Evolutionary conservation across 2,797 vertebrate species (phyloP).

Genomic region (Sciurus vulgaris): DNA sequence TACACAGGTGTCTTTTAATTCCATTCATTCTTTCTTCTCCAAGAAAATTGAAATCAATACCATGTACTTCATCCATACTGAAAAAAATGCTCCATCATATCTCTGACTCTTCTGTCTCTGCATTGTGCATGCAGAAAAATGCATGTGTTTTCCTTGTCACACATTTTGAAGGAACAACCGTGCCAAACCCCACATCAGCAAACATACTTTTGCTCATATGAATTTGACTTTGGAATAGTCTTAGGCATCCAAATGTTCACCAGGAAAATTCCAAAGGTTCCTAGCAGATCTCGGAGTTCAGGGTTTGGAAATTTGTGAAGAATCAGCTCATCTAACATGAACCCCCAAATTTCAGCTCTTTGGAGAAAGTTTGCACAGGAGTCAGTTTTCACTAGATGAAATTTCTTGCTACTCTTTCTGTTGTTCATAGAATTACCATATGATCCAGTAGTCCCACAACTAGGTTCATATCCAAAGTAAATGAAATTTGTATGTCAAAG

Average conservation of each 20-base stretch:
- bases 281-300: background rate
- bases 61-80: background rate
- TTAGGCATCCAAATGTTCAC: background rate
- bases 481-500: no score
- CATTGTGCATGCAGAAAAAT: background rate
- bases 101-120: background rate
- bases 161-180: background rate
- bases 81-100: background rate
- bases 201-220: background rate
- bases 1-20: background rate
- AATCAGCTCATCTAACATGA: background rate
- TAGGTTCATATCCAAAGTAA: background rate
- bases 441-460: no score
- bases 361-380: background rate
- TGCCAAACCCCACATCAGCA: background rate
- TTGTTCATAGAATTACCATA: background rate
- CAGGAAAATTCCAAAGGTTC: background rate
- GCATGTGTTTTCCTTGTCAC: background rate
- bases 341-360: background rate
- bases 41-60: background rate
- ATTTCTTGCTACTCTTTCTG: background rate
- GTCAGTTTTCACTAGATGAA: background rate
- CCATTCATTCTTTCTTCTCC: background rate
- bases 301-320: background rate
- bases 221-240: background rate